Conservation (phyloP, 2,888 invertebrate genomes). For the Sisyra terminalis region DNA sequence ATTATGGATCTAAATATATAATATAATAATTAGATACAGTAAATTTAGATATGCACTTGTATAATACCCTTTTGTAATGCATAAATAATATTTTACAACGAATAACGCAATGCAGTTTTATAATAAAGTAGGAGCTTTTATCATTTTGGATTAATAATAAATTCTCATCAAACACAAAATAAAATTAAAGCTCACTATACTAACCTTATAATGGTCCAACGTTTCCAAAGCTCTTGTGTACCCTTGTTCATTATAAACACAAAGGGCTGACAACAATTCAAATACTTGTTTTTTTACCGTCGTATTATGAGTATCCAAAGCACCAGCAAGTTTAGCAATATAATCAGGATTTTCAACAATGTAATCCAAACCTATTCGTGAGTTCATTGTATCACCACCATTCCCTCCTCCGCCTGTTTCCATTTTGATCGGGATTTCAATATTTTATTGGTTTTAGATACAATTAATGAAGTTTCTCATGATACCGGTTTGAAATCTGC, state of each 20-base stretch:
- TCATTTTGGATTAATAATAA: too few relatives aligned
- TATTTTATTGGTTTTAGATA: neutral
- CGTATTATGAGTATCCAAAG: slow-evolving; percentile 76
- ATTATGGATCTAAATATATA: too few relatives aligned
- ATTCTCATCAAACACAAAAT: neutral
- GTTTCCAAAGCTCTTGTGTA: slow-evolving; percentile 77
- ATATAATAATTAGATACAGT: too few relatives aligned
- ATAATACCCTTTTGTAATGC: too few relatives aligned
- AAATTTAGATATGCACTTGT: too few relatives aligned
- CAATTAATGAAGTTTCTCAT: too few relatives aligned
- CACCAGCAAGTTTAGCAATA: slow-evolving; percentile 78
- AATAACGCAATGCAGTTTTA: too few relatives aligned
- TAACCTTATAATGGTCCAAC: slow-evolving; percentile 81
- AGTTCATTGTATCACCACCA: slow-evolving; percentile 49
- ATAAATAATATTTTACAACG: too few relatives aligned
- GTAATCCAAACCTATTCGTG: slow-evolving; percentile 83
- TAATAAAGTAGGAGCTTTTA: too few relatives aligned
- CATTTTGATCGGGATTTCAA: slow-evolving; percentile 3
- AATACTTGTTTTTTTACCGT: slow-evolving; percentile 94
- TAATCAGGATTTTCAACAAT: slow-evolving; percentile 90
- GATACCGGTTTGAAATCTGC: neutral
- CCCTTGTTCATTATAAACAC: slow-evolving; percentile 85
- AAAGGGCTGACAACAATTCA: slow-evolving; percentile 84
- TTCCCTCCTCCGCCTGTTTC: slow-evolving; percentile 4
- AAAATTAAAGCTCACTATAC: slow-evolving; percentile 15